Evolutionary conservation across 2,113 vertebrate genomes (phyloP).

Genomic region (Siphamia tubifer): DNA sequence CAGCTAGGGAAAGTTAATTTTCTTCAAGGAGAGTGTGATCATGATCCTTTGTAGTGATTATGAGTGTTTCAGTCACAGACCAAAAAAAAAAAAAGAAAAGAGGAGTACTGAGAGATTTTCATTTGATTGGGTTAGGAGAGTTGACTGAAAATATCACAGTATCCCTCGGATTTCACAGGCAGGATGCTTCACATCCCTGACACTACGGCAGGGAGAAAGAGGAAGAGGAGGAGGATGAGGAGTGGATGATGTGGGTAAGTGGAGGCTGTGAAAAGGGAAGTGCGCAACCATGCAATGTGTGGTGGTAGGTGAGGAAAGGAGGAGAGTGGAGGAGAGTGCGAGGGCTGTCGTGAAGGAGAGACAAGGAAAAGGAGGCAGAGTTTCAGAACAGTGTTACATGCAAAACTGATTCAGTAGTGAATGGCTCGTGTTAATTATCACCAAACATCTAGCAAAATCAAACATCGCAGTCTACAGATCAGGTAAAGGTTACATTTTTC

Average conservation of each 20-base stretch:
- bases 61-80: background rate
- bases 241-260: background rate
- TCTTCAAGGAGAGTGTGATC: background rate
- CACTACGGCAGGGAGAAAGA: background rate
- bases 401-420: background rate
- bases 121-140: too few species aligned
- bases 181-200: background rate
- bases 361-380: conserved; percentile 9
- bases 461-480: background rate
- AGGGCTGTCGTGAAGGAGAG: conserved; percentile 44
- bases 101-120: too few species aligned
- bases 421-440: background rate
- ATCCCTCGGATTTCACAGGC: background rate
- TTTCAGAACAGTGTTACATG: conserved; percentile 21
- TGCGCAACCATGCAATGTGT: conserved; percentile 27
- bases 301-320: conserved; percentile 25
- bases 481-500: background rate
- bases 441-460: too few species aligned
- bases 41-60: background rate
- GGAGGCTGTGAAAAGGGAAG: background rate
- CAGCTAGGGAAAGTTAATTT: background rate
- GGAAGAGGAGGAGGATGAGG: background rate
- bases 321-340: conserved; percentile 34
- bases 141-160: too few species aligned
- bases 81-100: too few species aligned